phyloP scores from a whole-genome alignment of 2,888 invertebrate genomes.

The Augochlorella aurata region DNA sequence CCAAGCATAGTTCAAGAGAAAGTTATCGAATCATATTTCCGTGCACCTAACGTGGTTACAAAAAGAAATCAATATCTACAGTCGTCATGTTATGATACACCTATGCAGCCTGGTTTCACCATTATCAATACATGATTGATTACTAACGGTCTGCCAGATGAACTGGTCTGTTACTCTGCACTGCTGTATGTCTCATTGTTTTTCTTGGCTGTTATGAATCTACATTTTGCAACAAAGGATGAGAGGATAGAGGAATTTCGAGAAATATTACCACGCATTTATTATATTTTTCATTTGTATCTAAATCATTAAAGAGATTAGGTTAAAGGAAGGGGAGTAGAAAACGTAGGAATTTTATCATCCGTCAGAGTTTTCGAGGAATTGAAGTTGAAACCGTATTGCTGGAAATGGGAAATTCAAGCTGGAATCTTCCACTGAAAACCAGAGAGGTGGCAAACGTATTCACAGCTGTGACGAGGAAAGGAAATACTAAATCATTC shows the following conservation, averaged over 20 bases:
- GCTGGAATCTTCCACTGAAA: constrained; percentile 6
- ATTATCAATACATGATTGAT: constrained; percentile 55
- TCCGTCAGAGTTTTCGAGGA: neutral
- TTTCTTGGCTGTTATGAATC: constrained; percentile 17
- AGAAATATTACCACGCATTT: neutral
- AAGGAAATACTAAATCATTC: constrained; percentile 11
- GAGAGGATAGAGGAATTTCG: neutral
- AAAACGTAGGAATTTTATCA: neutral
- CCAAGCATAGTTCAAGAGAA: constrained; percentile 35
- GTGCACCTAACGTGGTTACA: neutral
- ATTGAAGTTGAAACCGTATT: neutral
- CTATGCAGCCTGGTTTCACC: constrained; percentile 42
- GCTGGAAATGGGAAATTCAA: neutral
- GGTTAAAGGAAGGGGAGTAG: neutral
- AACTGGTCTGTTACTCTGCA: constrained; percentile 7
- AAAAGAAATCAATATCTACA: constrained; percentile 56
- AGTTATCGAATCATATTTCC: constrained; percentile 33
- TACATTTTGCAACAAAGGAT: neutral
- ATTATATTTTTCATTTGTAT: neutral
- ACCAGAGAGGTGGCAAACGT: neutral
- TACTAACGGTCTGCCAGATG: constrained; percentile 17
- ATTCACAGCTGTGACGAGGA: neutral
- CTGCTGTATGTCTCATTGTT: constrained; percentile 36
- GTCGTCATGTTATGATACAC: constrained; percentile 18
- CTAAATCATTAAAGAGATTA: neutral